A percentile compares a stretch with the other conserved stretches of the same genome.
Evolutionary conservation across 2,888 invertebrate genomes (phyloP).

Genomic region (Erebia ligea): DNA sequence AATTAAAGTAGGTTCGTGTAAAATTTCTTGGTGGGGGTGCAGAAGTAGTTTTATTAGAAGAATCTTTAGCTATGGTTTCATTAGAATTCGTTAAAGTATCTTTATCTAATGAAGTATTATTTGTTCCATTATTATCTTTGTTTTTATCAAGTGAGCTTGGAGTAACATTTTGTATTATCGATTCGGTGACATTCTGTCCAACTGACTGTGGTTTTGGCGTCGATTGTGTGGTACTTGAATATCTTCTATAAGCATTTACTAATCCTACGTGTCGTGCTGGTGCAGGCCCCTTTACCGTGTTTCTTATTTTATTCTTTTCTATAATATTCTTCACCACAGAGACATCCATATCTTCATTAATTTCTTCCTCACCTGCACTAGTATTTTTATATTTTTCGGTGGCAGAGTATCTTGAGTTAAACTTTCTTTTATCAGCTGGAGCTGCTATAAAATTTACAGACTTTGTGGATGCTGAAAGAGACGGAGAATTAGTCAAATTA

Average conservation of each 20-base stretch:
- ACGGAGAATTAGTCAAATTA: constrained; percentile 75
- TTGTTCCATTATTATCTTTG: constrained; percentile 51
- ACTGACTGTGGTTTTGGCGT: constrained; percentile 60
- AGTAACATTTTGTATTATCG: constrained; percentile 56
- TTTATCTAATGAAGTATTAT: constrained; percentile 45
- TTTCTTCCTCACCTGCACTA: constrained; percentile 81
- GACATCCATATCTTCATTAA: constrained; percentile 84
- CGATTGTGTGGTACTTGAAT: constrained; percentile 60
- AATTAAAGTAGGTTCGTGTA: constrained; percentile 68
- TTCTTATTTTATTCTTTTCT: constrained; percentile 80
- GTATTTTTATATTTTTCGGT: constrained; percentile 77
- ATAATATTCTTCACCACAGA: constrained; percentile 82
- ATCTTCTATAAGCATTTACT: constrained; percentile 76
- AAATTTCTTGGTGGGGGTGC: constrained; percentile 60
- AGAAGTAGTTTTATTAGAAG: constrained; percentile 53
- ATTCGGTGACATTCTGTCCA: constrained; percentile 64
- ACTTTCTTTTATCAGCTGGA: constrained; percentile 71
- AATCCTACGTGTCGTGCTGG: constrained; percentile 74
- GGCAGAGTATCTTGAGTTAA: constrained; percentile 74
- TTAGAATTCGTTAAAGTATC: constrained; percentile 40
- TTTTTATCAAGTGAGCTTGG: constrained; percentile 53
- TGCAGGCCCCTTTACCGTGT: constrained; percentile 78
- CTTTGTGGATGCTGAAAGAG: constrained; percentile 76
- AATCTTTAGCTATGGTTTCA: constrained; percentile 43
- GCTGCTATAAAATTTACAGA: constrained; percentile 72